Conservation (phyloP, 2,797 vertebrate species). For the Sandelia bainsii region DNA sequence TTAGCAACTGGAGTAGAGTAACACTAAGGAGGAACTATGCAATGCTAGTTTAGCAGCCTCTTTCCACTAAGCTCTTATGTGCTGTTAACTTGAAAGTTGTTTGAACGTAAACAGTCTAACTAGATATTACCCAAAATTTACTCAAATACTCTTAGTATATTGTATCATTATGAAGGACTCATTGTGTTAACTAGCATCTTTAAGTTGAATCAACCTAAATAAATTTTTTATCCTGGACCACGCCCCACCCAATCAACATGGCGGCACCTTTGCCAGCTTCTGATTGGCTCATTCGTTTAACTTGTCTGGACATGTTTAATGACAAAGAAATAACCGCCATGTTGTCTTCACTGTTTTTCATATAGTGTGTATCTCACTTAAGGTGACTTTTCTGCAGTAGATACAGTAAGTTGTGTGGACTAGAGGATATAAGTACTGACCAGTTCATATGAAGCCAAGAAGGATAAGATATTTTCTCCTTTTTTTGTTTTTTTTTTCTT, state of each 20-base stretch:
- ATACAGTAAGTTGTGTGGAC: neutral
- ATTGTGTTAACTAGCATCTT: neutral
- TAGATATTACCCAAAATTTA: neutral
- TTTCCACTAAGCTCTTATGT: too few species aligned
- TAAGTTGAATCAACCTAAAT: neutral
- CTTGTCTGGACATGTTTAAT: neutral
- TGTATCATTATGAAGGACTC: neutral
- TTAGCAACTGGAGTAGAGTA: too few species aligned
- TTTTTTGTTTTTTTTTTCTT: too few species aligned
- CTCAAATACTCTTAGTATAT: neutral
- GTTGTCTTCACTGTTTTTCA: neutral
- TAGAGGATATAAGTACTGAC: too few species aligned
- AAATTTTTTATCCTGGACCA: neutral
- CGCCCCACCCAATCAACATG: neutral
- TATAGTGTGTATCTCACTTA: neutral
- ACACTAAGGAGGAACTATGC: too few species aligned
- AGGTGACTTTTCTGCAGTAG: neutral
- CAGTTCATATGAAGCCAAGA: too few species aligned
- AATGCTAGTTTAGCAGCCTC: neutral
- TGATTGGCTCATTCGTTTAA: neutral
- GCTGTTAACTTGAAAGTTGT: too few species aligned
- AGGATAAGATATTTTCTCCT: too few species aligned
- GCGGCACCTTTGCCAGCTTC: neutral
- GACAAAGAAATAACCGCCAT: neutral
- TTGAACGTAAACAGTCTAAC: too few species aligned